A percentile compares a stretch with the other conserved stretches of the same genome.
Conservation (phyloP, 1,140 invertebrate genomes). For the Sarcophaga peregrina region DNA sequence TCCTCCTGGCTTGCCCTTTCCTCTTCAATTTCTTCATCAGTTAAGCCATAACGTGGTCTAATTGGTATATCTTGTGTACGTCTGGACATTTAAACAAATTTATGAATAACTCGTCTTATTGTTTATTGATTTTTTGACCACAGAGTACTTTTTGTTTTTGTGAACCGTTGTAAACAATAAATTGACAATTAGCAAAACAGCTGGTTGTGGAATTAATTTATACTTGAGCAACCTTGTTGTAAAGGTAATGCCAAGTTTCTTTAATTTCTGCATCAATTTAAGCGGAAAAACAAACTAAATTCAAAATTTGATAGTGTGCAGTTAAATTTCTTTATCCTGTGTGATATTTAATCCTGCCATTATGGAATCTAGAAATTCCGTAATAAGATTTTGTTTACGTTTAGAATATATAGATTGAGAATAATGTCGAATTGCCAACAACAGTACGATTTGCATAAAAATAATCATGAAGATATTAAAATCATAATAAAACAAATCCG, state of each 20-base stretch:
- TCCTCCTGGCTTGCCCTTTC: slow-evolving; percentile 29
- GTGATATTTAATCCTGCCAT: no score
- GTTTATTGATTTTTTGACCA: neutral
- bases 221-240: neutral
- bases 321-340: no score
- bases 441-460: no score
- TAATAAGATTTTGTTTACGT: no score
- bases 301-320: no score
- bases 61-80: slow-evolving; percentile 59
- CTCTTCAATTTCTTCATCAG: slow-evolving; percentile 40
- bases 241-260: neutral
- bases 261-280: no score
- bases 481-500: no score
- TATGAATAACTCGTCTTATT: neutral
- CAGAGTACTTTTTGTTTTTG: neutral
- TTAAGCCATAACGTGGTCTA: slow-evolving; percentile 59
- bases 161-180: neutral
- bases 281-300: no score
- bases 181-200: neutral
- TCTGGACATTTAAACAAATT: slow-evolving; percentile 42
- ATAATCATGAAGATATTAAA: no score
- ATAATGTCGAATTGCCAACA: no score
- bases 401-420: no score
- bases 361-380: no score
- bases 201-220: neutral